A percentile compares a stretch with the other conserved stretches of the same genome.
These are phyloP conservation scores for Rana temporaria DNA, from an alignment of 2,113 vertebrate species.

Conservation along the genomic window DNA sequence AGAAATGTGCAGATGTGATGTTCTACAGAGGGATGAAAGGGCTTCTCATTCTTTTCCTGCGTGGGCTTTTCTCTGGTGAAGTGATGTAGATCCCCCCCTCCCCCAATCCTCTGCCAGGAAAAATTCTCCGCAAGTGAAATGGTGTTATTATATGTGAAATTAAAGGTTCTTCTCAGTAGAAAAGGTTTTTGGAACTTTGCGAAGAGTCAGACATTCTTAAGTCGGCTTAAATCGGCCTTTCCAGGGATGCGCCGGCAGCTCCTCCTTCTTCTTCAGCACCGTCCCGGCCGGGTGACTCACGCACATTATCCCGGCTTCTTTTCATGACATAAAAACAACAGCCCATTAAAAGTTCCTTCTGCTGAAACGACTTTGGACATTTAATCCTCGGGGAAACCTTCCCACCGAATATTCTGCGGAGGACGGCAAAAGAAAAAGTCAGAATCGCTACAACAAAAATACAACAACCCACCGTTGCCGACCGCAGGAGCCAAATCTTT, in stretches of 20 bases:
- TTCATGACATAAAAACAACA: not conserved
- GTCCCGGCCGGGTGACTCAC: not conserved
- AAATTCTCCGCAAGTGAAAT: conserved; percentile 44
- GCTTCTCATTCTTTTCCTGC: no score
- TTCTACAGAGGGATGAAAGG: conserved; percentile 12
- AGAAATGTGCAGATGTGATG: conserved; percentile 47
- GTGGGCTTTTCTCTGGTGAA: conserved; percentile 35
- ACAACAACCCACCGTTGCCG: no score
- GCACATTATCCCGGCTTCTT: not conserved
- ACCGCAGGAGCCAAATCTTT: no score
- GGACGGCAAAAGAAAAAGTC: no score
- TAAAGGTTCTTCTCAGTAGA: conserved; percentile 30
- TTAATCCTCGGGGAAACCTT: no score
- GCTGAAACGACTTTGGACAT: no score
- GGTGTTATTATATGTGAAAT: conserved; percentile 47
- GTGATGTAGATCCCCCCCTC: conserved; percentile 1
- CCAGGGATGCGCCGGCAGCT: not conserved
- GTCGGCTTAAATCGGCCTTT: conserved; percentile 15
- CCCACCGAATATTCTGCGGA: no score
- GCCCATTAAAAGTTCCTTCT: not conserved
- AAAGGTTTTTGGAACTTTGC: conserved; percentile 34
- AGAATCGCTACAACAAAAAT: no score
- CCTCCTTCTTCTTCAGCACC: not conserved
- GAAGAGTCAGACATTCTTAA: conserved; percentile 43
- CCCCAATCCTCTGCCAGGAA: conserved; percentile 16